A percentile compares a stretch with the other conserved stretches of the same genome.
Conservation (phyloP, 2,797 vertebrate species). For the Nyctibius grandis region DNA sequence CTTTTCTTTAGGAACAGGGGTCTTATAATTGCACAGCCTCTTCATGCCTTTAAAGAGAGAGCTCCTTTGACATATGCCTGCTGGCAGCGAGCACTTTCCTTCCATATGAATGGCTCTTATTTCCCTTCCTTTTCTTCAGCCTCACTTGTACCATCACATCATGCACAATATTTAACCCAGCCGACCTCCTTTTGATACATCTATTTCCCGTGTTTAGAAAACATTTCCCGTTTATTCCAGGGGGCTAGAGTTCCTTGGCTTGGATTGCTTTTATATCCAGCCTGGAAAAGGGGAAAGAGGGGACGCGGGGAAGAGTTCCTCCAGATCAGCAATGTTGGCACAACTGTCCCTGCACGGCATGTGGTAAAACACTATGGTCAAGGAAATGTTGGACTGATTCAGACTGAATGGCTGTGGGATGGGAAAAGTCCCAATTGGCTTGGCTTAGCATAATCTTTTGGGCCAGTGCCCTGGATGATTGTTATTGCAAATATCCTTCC, state of each 20-base stretch:
- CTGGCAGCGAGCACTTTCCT: neutral
- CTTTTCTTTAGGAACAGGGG: neutral
- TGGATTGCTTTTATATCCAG: neutral
- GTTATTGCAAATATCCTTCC: neutral
- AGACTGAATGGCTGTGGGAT: neutral
- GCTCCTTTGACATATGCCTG: neutral
- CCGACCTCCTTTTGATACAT: neutral
- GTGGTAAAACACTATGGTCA: neutral
- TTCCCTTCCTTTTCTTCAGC: neutral
- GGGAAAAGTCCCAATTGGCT: neutral
- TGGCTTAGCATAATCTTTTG: neutral
- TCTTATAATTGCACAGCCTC: neutral
- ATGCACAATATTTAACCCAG: neutral
- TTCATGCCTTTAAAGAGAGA: neutral
- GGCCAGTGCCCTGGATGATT: neutral
- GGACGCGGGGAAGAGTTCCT: rapidly evolving
- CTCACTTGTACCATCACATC: neutral
- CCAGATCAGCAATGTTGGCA: neutral
- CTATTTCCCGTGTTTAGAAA: neutral
- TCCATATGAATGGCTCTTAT: neutral
- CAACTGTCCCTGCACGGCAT: rapidly evolving
- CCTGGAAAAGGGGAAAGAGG: neutral
- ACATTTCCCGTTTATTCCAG: neutral
- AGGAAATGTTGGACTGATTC: neutral
- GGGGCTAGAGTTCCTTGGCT: neutral